A percentile compares a stretch with the other conserved stretches of the same genome.
Conservation (phyloP, 2,797 vertebrate genomes). For the Takifugu ocellatus region DNA sequence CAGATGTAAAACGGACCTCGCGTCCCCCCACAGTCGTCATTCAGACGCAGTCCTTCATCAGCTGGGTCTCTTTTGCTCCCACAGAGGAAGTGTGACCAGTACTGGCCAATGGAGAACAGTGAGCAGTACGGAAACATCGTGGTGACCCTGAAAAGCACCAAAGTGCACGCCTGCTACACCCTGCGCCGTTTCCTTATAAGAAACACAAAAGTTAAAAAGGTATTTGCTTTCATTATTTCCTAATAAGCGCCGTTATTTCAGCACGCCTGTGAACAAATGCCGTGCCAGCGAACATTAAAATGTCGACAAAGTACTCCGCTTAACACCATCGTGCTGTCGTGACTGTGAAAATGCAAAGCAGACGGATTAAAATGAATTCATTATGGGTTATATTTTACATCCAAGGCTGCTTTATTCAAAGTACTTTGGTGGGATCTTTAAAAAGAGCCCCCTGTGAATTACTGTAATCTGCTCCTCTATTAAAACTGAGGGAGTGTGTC, state of each 20-base stretch:
- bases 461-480: no score
- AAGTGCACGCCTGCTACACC: conserved; percentile 94
- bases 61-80: conserved; percentile 6
- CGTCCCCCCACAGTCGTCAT: not conserved
- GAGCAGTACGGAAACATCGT: conserved; percentile 96
- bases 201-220: conserved; percentile 96
- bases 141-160: conserved; percentile 93
- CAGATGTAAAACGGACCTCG: not conserved
- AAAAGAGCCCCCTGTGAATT: no score
- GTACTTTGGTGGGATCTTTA: no score
- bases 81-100: conserved; percentile 99
- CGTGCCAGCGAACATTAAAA: no score
- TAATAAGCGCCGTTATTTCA: not conserved
- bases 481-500: no score
- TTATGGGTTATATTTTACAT: no score
- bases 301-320: no score
- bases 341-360: no score
- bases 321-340: no score
- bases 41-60: not conserved
- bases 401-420: no score
- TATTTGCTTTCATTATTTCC: conserved; percentile 43
- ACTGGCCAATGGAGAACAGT: conserved; percentile 95
- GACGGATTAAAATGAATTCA: no score
- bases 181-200: conserved; percentile 88
- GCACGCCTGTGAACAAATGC: not conserved